These are phyloP conservation scores for Phylloscopus collybita DNA, from an alignment of 2,797 vertebrate genomes.

Conservation along the genomic window DNA sequence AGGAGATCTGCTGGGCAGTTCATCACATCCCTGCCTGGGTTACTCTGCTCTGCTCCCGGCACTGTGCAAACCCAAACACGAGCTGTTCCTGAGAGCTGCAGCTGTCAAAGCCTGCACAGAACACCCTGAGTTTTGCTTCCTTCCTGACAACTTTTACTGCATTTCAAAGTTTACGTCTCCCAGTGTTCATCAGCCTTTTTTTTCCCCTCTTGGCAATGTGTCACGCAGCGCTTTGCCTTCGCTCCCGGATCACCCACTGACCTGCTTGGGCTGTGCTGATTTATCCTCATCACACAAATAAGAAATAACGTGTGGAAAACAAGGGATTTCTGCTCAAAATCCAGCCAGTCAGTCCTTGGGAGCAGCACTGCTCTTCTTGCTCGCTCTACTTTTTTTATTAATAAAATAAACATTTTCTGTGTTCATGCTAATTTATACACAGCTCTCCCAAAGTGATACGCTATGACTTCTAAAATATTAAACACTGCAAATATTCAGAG, in stretches of 20 bases:
- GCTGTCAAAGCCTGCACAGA: constrained; percentile 32
- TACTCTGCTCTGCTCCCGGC: not conserved
- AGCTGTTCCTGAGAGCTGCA: not conserved
- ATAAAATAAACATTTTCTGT: constrained; percentile 23
- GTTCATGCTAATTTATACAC: not conserved
- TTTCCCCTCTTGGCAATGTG: constrained; percentile 5
- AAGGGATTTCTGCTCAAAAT: not conserved
- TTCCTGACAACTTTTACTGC: constrained; percentile 28
- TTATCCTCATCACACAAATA: not conserved
- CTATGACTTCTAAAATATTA: constrained; percentile 6
- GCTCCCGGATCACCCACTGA: not conserved
- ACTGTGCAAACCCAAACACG: not conserved
- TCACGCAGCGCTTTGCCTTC: not conserved
- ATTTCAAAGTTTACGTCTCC: constrained; percentile 1
- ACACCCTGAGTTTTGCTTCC: not conserved
- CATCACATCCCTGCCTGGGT: not conserved
- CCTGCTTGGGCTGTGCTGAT: not conserved
- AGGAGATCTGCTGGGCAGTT: not conserved
- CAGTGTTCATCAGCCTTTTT: constrained; percentile 12
- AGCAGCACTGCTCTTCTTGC: not conserved
- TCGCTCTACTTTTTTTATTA: not conserved
- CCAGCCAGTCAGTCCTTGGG: not conserved
- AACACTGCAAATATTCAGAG: not conserved
- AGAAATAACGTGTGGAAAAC: not conserved
- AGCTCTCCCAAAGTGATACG: not conserved